phyloP scores from a whole-genome alignment of 2,113 vertebrate species.

The Theristicus caerulescens region DNA sequence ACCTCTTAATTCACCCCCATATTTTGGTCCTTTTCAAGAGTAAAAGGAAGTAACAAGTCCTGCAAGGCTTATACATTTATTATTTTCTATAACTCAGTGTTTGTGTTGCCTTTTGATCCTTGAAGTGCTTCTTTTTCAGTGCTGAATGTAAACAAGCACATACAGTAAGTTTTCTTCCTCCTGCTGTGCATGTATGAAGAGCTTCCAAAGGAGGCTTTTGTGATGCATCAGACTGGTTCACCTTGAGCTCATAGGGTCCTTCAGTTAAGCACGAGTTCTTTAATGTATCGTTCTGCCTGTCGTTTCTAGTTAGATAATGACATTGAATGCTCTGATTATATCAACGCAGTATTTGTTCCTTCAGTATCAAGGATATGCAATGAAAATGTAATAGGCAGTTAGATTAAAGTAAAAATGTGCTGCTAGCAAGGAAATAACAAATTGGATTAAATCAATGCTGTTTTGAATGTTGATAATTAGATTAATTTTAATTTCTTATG shows the following conservation, averaged over 20 bases:
- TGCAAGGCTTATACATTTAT: neutral
- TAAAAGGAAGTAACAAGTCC: neutral
- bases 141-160: neutral
- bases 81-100: neutral
- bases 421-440: neutral
- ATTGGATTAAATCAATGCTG: neutral
- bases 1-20: neutral
- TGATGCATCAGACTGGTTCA: neutral
- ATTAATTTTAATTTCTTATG: slow-evolving; percentile 5
- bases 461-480: neutral
- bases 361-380: neutral
- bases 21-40: neutral
- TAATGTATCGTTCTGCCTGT: neutral
- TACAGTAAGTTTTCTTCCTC: accelerated
- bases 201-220: neutral
- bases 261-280: neutral
- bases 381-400: neutral
- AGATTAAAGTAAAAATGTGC: neutral
- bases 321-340: neutral
- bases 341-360: neutral
- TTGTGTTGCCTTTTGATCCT: neutral
- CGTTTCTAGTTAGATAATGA: neutral
- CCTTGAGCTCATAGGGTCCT: neutral
- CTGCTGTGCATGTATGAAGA: neutral
- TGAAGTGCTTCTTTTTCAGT: neutral